These are phyloP conservation scores for Saturnia japonica DNA, from an alignment of 2,888 invertebrate species.

Conservation along the genomic window DNA sequence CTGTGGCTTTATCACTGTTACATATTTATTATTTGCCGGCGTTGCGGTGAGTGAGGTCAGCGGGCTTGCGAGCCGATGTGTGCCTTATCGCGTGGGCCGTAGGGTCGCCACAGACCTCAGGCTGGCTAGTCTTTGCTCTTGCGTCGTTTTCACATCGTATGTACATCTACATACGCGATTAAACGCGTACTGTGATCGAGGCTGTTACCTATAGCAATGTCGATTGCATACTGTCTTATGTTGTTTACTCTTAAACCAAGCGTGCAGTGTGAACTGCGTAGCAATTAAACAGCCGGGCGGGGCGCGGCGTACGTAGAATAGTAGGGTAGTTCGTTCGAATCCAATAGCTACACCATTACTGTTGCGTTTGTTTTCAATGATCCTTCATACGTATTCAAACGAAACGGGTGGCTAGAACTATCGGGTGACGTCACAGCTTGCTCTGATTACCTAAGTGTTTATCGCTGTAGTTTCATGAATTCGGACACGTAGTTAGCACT, in stretches of 20 bases:
- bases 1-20: conserved; percentile 79
- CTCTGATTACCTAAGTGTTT: conserved; percentile 14
- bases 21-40: conserved; percentile 80
- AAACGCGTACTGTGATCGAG: conserved; percentile 18
- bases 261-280: neutral
- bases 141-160: conserved; percentile 58
- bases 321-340: neutral
- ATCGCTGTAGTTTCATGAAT: conserved; percentile 13
- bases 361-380: neutral
- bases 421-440: conserved; percentile 19
- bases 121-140: conserved; percentile 69
- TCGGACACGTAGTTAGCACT: conserved; percentile 1
- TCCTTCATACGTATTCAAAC: neutral
- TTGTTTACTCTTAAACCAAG: neutral
- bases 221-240: neutral
- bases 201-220: conserved; percentile 16
- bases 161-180: conserved; percentile 14
- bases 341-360: neutral
- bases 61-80: conserved; percentile 68
- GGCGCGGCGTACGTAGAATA: neutral
- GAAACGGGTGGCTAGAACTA: neutral
- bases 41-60: conserved; percentile 77
- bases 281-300: neutral
- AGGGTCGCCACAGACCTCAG: conserved; percentile 73
- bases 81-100: conserved; percentile 72